Evolutionary conservation across 1,140 invertebrate species (phyloP), one percentile per base, ranked within the genome.

Genomic region (Drepana arcuata): DNA sequence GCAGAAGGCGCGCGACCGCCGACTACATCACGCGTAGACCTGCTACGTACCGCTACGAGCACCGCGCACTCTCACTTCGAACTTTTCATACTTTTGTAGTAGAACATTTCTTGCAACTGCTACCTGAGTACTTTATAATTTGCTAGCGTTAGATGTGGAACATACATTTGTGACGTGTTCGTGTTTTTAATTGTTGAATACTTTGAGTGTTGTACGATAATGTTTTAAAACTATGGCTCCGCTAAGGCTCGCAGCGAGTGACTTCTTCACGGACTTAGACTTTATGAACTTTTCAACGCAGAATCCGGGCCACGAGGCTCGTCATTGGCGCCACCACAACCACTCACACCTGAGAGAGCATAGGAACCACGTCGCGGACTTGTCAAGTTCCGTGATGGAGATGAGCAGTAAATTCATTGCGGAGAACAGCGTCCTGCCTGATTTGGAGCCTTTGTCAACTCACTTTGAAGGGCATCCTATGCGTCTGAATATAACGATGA

Each of bases 361-460:
- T 34, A 68, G 57, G 29, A 67, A 66, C 34, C 64, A 72, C 34
- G 71, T 86, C 7, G 68, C 78, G 2, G 86, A 86, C 30, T 72
- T 85, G 2, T 85, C 84, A 7, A 87, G 83, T 42, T 81, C 84
- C 0, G 66, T 88, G 25, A 79, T 84, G 52, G 85, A 86, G 15
- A 73, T 83, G 11, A 84, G 78, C 54, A 67, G 59, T 14, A 72
- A 69, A 34, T 73, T 73, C 7, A 69, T 84, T 32, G 73, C 72
- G 1, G 77, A 80, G 26, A 75, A 71, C 35, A 74, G 66, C 18
- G 61, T 86, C 55, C 33, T 80, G 13, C 77, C 60, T 37, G 83
- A 66, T 23, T 41, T 69, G 73, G 83, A 67, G 45, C 79, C 50
- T 16, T 41, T 67, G 45, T 79, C 67, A 1, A 65, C 62, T 13